phyloP scores from a whole-genome alignment of 2,888 invertebrate species.

The Colletes collaris region DNA sequence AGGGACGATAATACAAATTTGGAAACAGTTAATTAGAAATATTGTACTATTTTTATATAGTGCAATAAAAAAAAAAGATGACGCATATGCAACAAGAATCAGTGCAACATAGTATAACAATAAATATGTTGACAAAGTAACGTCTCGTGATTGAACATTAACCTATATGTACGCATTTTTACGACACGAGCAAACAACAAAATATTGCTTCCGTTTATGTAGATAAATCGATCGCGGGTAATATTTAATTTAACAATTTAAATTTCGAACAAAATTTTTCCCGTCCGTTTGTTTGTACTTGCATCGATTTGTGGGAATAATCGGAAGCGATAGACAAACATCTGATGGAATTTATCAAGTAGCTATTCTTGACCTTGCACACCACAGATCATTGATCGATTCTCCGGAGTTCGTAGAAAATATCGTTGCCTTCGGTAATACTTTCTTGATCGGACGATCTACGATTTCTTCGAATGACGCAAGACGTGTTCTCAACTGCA shows the following conservation, averaged over 20 bases:
- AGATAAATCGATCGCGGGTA: too few species aligned
- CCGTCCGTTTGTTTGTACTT: too few species aligned
- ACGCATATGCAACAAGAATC: background rate
- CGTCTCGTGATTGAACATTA: too few species aligned
- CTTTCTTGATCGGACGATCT: constrained; percentile 43
- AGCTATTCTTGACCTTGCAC: constrained; percentile 35
- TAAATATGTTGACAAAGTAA: background rate
- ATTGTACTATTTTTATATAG: background rate
- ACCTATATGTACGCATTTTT: background rate
- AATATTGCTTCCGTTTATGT: background rate
- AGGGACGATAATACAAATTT: too few species aligned
- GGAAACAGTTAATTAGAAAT: background rate
- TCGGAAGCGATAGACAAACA: background rate
- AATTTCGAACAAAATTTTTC: too few species aligned
- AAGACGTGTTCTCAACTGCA: constrained; percentile 48
- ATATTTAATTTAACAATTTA: too few species aligned
- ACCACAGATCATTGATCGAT: constrained; percentile 49
- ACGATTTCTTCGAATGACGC: constrained; percentile 53
- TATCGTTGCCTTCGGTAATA: constrained; percentile 27
- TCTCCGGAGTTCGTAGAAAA: constrained; percentile 17
- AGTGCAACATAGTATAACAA: background rate
- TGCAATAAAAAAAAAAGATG: too few species aligned
- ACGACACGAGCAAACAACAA: background rate
- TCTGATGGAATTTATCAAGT: constrained; percentile 21
- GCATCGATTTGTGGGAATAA: background rate